These are phyloP conservation scores for Aleadryas rufinucha DNA, from an alignment of 2,113 vertebrate species.

Conservation along the genomic window DNA sequence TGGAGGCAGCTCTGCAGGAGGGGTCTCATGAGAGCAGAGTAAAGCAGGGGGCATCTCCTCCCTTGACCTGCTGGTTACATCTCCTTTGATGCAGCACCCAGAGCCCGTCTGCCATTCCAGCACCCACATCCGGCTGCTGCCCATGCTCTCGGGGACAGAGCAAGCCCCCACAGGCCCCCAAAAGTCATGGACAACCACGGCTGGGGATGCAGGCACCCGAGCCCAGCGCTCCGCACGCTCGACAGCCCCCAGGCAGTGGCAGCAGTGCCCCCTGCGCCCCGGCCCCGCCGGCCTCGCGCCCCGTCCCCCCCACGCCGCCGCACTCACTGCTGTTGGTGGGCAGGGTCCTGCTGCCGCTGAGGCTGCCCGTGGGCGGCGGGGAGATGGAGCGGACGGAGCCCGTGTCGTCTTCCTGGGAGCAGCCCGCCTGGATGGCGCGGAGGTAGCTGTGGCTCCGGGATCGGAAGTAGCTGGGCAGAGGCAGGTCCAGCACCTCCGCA, in stretches of 20 bases:
- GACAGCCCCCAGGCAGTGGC: neutral
- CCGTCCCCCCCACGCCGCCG: neutral
- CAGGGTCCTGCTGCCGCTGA: slow-evolving; percentile 88
- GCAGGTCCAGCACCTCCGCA: slow-evolving; percentile 87
- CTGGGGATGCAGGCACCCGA: neutral
- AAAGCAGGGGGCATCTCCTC: neutral
- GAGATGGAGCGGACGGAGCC: slow-evolving; percentile 91
- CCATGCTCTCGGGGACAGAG: neutral
- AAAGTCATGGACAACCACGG: fast-evolving
- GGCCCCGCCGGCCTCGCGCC: fast-evolving
- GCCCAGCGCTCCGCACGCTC: fast-evolving
- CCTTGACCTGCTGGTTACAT: neutral
- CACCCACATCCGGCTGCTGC: neutral
- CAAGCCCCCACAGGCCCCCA: neutral
- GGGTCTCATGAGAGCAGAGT: neutral
- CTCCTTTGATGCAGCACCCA: neutral
- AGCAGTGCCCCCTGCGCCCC: neutral
- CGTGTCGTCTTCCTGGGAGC: slow-evolving; percentile 95
- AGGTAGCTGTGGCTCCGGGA: slow-evolving; percentile 99
- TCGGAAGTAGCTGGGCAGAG: slow-evolving; percentile 93
- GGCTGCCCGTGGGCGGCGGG: slow-evolving; percentile 84
- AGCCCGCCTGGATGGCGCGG: slow-evolving; percentile 98
- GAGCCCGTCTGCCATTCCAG: neutral
- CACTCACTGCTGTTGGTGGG: slow-evolving; percentile 91
- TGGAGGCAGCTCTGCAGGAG: neutral